Conservation (phyloP, 2,113 vertebrate species). For the Eupsittula cactorum region DNA sequence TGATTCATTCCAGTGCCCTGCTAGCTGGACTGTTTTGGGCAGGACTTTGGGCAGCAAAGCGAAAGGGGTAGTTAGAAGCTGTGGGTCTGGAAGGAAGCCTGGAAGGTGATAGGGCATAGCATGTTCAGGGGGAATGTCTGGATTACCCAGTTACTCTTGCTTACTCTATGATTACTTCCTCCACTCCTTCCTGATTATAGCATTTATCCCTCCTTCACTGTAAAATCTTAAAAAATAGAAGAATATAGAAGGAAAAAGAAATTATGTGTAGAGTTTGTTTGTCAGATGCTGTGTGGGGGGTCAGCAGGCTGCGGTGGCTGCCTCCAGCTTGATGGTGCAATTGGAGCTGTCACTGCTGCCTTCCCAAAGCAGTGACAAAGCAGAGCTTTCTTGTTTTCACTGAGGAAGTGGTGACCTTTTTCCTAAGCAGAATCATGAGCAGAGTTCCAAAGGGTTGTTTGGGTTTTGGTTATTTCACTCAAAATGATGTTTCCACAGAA, state of each 20-base stretch:
- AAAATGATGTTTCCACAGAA: background rate
- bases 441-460: background rate
- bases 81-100: background rate
- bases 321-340: background rate
- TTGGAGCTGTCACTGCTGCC: background rate
- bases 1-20: background rate
- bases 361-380: background rate
- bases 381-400: background rate
- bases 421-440: background rate
- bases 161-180: background rate
- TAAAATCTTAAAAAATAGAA: background rate
- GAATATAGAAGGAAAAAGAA: background rate
- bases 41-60: background rate
- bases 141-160: background rate
- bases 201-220: background rate
- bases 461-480: background rate
- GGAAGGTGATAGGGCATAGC: accelerated
- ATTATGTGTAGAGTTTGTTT: background rate
- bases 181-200: background rate
- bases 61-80: background rate
- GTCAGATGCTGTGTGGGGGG: background rate
- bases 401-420: background rate
- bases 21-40: background rate
- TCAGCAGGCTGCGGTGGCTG: accelerated
- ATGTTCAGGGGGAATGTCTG: background rate